Conservation (phyloP, 2,888 invertebrate genomes). For the Crematogaster levior region DNA sequence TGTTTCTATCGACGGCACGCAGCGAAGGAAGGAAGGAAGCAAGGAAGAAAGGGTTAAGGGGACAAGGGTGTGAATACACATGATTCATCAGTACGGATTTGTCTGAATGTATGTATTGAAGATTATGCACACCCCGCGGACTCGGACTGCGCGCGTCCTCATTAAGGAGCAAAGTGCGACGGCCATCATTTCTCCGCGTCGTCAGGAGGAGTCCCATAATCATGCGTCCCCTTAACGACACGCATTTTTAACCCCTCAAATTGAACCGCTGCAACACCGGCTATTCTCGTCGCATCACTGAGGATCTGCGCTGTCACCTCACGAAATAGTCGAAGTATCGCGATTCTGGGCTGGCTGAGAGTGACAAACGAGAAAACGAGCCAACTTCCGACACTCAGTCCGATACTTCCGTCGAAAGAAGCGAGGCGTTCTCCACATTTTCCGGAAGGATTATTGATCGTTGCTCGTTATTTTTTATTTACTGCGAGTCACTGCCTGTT, state of each 20-base stretch:
- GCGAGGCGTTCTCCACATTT: constrained; percentile 73
- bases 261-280: constrained; percentile 12
- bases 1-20: constrained; percentile 37
- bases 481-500: constrained; percentile 20
- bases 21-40: constrained; percentile 27
- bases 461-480: constrained; percentile 77
- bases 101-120: constrained; percentile 47
- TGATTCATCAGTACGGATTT: constrained; percentile 49
- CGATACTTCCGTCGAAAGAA: constrained; percentile 67
- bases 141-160: constrained; percentile 34
- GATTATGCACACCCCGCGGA: constrained; percentile 41
- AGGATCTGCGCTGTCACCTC: constrained; percentile 46
- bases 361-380: constrained; percentile 64
- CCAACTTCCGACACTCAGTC: constrained; percentile 60
- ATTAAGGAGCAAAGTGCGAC: constrained; percentile 37
- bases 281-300: constrained; percentile 24
- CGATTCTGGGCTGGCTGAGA: constrained; percentile 14
- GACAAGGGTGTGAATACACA: constrained; percentile 37
- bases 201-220: constrained; percentile 39
- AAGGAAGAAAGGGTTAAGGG: constrained; percentile 14
- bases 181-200: constrained; percentile 43
- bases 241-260: constrained; percentile 44
- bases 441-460: constrained; percentile 69
- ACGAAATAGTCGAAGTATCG: constrained; percentile 46
- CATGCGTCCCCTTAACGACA: constrained; percentile 42